A percentile compares a stretch with the other conserved stretches of the same genome.
phyloP scores from a whole-genome alignment of 2,797 vertebrate species.

The Adelosebastes latens region DNA sequence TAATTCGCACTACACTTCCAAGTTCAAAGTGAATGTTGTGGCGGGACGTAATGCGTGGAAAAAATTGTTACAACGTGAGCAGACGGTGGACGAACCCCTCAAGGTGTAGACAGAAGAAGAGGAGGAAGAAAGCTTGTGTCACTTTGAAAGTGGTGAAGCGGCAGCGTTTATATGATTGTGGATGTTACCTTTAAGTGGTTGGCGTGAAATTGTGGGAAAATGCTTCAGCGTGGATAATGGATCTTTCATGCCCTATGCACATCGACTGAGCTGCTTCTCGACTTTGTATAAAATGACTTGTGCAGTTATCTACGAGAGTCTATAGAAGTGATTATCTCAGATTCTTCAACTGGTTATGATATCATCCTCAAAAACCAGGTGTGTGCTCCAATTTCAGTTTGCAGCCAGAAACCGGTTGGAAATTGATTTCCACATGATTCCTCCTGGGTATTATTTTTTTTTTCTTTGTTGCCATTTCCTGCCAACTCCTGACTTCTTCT shows the following conservation, averaged over 20 bases:
- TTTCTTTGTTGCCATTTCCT: neutral
- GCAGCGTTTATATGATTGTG: neutral
- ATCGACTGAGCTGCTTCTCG: neutral
- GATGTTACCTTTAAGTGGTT: slow-evolving; percentile 6
- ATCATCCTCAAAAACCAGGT: slow-evolving; percentile 3
- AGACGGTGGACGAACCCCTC: slow-evolving; percentile 6
- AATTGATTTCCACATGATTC: slow-evolving; percentile 37
- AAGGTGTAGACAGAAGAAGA: slow-evolving; percentile 11
- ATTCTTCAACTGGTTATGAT: slow-evolving; percentile 15
- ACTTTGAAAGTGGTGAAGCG: slow-evolving; percentile 5
- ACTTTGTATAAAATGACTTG: slow-evolving; percentile 24
- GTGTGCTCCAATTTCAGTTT: slow-evolving; percentile 3
- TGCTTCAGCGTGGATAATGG: slow-evolving; percentile 8
- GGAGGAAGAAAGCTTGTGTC: slow-evolving; percentile 12
- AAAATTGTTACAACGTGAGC: neutral
- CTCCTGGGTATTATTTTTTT: slow-evolving; percentile 15
- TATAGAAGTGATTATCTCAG: slow-evolving; percentile 1
- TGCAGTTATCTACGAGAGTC: neutral
- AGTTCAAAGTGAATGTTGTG: slow-evolving; percentile 39
- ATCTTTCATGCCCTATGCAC: neutral
- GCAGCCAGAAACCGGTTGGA: slow-evolving; percentile 3
- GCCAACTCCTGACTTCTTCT: slow-evolving; percentile 23
- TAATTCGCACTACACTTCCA: neutral
- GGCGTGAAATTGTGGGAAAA: slow-evolving; percentile 7
- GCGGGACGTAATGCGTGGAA: neutral